Conservation (phyloP, 2,113 vertebrate species). For the Electrona antarctica region DNA sequence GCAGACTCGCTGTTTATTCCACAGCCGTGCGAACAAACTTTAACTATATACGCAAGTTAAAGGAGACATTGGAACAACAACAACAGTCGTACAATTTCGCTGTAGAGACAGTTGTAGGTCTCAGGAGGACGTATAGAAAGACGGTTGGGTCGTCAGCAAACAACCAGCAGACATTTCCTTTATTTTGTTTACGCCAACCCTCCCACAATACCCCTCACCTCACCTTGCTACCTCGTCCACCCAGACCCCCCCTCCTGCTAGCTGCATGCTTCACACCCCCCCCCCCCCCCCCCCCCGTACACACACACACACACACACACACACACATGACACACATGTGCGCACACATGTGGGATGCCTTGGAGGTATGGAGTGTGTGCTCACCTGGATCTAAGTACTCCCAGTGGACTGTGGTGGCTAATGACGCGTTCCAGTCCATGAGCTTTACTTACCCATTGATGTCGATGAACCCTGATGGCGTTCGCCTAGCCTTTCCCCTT, state of each 20-base stretch:
- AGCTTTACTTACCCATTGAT: conserved; percentile 81
- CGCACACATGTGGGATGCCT: conserved; percentile 43
- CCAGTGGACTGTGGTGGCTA: conserved; percentile 67
- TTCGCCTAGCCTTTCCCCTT: conserved; percentile 19
- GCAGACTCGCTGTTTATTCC: too few relatives aligned
- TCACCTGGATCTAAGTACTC: conserved; percentile 77
- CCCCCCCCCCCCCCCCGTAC: conserved; percentile 29
- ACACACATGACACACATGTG: conserved; percentile 10
- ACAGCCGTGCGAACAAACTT: background rate
- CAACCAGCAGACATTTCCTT: too few relatives aligned
- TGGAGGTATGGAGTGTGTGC: conserved; percentile 64
- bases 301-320: conserved; percentile 8
- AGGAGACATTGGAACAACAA: background rate
- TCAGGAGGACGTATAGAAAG: background rate
- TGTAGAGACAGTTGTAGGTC: background rate
- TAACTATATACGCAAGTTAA: background rate
- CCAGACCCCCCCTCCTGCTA: conserved; percentile 55
- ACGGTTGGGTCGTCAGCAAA: too few relatives aligned
- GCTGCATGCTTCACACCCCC: conserved; percentile 73
- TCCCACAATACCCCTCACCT: conserved; percentile 56
- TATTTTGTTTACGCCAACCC: conserved; percentile 18
- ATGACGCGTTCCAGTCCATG: conserved; percentile 78
- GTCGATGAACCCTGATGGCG: conserved; percentile 57
- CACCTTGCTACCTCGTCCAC: conserved; percentile 56
- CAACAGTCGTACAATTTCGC: too few relatives aligned